Conservation (phyloP, 2,113 vertebrate species). For the Carollia perspicillata region DNA sequence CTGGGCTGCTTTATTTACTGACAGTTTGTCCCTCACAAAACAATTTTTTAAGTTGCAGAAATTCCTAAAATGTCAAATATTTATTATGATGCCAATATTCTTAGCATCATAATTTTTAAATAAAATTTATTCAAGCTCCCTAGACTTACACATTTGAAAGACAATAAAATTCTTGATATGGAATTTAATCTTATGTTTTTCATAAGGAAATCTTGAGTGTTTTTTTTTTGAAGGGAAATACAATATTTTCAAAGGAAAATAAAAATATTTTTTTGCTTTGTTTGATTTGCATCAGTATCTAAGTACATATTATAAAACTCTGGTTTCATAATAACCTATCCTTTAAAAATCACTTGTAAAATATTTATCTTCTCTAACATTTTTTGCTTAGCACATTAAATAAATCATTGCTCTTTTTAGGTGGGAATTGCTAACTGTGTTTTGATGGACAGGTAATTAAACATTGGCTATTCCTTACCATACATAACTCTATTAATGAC, state of each 20-base stretch:
- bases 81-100: background rate
- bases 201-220: background rate
- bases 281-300: background rate
- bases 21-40: background rate
- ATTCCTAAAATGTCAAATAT: background rate
- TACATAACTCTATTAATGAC: background rate
- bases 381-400: background rate
- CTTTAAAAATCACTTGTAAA: background rate
- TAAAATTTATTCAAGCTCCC: background rate
- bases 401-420: background rate
- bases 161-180: background rate
- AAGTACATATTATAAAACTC: background rate
- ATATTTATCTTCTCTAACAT: background rate
- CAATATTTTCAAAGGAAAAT: background rate
- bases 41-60: background rate
- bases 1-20: background rate
- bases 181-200: background rate
- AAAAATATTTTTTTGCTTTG: background rate
- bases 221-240: background rate
- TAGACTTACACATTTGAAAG: background rate
- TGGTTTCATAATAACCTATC: background rate
- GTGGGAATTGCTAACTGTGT: conserved; percentile 31
- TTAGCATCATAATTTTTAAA: background rate
- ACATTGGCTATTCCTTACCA: background rate
- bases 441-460: background rate